Base-by-base conservation (phyloP, 2,888 invertebrate genomes). In the Stenoptilia bipunctidactyla region DNA sequence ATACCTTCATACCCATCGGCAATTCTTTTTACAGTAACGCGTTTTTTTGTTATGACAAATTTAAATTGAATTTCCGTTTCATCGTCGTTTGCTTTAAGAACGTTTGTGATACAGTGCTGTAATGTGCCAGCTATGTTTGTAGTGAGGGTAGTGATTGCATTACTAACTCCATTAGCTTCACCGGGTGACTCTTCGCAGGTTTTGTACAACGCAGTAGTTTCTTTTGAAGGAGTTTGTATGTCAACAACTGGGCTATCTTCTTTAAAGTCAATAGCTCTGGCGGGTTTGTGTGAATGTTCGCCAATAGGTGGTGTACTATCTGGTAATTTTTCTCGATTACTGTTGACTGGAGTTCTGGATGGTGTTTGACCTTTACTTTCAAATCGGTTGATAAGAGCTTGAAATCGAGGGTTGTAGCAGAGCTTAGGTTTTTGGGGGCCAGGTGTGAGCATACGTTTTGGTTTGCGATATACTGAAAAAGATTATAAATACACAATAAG, bases 41-140 rank as follows among this genome's bases (percentile, higher is more conserved):
- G 79, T 52, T 64, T 79, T 52, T 76, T 80, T 1, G 75, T 75
- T 45, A 83, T 79, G 4, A 75, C 66, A 51, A 83, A 82, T 58
- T 83, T 77, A 43, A 83, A 82, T 54, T 83, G 77, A 51, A 83
- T 75, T 52, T 83, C 82, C 0, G 82, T 82, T 49, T 80, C 79
- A 33, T 77, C 76, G 37, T 72, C 76, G 1, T 61, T 66, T 1
- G 74, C 61, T 48, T 58, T 62, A 37, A 83, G 47, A 10, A 71
- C 76, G 1, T 75, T 62, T 38, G 61, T 64, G 15, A 83, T 52
- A 40, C 82, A 82, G 15, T 64, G 70, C 47, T 83, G 75, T 4
- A 83, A 50, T 0, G 80, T 68, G 0, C 76, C 71, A 27, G 76
- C 79, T 33, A 82, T 70, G 43, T 75, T 82, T 13, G 70, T 58